Percentiles rank a stretch among this genome's conserved stretches.
Conservation (phyloP, 1,140 invertebrate species). For the Drosophila nigrodunni region DNA sequence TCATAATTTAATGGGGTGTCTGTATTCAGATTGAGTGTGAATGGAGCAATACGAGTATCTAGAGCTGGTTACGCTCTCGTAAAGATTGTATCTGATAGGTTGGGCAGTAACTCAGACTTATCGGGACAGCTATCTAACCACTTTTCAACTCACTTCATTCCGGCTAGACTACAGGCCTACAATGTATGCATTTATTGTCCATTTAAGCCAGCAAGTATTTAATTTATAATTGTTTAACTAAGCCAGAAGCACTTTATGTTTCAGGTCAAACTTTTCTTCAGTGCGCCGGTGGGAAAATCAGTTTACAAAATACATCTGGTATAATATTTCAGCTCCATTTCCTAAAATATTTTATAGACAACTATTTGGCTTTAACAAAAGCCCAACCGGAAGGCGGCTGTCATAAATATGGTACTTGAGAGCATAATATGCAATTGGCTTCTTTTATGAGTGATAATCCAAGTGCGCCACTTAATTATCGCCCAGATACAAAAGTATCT, state of each 20-base stretch:
- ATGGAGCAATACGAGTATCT: constrained; percentile 29
- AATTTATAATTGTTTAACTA: background rate
- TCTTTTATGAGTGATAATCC: constrained; percentile 50
- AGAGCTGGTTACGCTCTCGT: constrained; percentile 14
- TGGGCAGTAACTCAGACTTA: constrained; percentile 44
- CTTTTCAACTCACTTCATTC: constrained; percentile 53
- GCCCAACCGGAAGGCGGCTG: constrained; percentile 21
- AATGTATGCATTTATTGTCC: constrained; percentile 22
- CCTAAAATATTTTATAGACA: constrained; percentile 30
- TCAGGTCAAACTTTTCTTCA: background rate
- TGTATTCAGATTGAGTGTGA: constrained; percentile 49
- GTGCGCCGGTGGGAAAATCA: constrained; percentile 7
- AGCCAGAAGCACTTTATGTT: too few relatives aligned
- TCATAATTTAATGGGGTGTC: constrained; percentile 46
- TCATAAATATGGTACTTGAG: constrained; percentile 38
- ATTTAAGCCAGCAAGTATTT: background rate
- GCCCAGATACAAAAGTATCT: constrained; percentile 49
- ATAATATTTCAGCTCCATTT: constrained; percentile 31
- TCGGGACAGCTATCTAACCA: constrained; percentile 51
- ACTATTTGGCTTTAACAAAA: constrained; percentile 48
- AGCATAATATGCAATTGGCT: constrained; percentile 25
- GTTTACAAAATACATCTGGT: constrained; percentile 31
- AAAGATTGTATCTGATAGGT: constrained; percentile 30
- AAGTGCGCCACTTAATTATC: constrained; percentile 61
- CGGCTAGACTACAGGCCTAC: constrained; percentile 45